Evolutionary conservation across 2,113 vertebrate species (phyloP).

Genomic region (Leucopsar rothschildi): DNA sequence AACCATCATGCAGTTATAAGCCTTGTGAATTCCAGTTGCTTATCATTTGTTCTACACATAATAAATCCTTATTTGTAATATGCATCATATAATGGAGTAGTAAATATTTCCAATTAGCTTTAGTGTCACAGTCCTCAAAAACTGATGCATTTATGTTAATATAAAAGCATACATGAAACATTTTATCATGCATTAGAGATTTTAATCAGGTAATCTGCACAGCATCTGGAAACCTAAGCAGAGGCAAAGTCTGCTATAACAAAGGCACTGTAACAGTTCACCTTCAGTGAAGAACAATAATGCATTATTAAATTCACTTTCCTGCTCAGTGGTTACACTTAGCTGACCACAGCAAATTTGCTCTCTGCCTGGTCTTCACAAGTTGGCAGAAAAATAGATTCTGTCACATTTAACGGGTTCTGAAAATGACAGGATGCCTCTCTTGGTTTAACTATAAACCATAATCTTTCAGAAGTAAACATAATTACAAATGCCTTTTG

Average conservation of each 20-base stretch:
- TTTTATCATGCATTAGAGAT: constrained; percentile 81
- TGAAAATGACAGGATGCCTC: constrained; percentile 99
- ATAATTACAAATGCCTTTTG: constrained; percentile 97
- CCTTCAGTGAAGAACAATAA: constrained; percentile 99
- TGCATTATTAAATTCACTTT: constrained; percentile 99
- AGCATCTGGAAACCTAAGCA: constrained; percentile 85
- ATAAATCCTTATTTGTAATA: constrained; percentile 64
- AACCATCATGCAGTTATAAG: neutral
- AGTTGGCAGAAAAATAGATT: constrained; percentile 99
- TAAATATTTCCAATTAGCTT: constrained; percentile 77
- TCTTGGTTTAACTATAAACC: constrained; percentile 95
- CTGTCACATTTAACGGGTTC: constrained; percentile 99
- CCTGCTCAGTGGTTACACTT: constrained; percentile 99
- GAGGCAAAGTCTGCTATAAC: constrained; percentile 83
- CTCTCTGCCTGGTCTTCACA: constrained; percentile 96
- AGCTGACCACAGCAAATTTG: constrained; percentile 99
- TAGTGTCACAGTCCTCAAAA: constrained; percentile 67
- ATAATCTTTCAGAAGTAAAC: constrained; percentile 98
- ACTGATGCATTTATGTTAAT: constrained; percentile 75
- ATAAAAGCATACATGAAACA: constrained; percentile 74
- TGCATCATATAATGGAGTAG: constrained; percentile 58
- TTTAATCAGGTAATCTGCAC: constrained; percentile 82
- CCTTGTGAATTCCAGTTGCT: constrained; percentile 37
- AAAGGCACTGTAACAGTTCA: constrained; percentile 98
- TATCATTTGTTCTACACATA: constrained; percentile 55